phyloP scores from a whole-genome alignment of 2,113 vertebrate genomes.

The Trematocara stigmaticum region DNA sequence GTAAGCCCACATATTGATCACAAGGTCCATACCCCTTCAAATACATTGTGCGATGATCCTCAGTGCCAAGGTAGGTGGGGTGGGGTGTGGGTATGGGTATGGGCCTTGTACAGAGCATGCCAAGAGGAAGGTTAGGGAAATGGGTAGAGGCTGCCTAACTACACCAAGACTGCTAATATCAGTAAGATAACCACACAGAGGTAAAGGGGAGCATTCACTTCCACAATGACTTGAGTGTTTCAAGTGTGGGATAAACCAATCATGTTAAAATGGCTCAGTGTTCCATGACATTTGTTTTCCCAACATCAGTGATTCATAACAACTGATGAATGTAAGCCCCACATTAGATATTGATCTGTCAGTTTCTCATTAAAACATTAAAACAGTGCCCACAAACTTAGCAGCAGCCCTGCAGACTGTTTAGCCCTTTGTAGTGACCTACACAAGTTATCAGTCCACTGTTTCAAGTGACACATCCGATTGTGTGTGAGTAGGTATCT shows the following conservation, averaged over 20 bases:
- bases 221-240: slow-evolving; percentile 42
- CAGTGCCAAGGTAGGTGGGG: slow-evolving; percentile 32
- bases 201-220: slow-evolving; percentile 48
- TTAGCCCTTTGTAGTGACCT: slow-evolving; percentile 65
- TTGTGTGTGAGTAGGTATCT: slow-evolving; percentile 28
- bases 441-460: slow-evolving; percentile 21
- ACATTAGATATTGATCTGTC: slow-evolving; percentile 14
- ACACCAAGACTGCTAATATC: slow-evolving; percentile 49
- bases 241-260: slow-evolving; percentile 32
- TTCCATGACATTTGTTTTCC: slow-evolving; percentile 24
- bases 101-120: slow-evolving; percentile 59
- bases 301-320: neutral
- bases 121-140: slow-evolving; percentile 18
- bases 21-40: slow-evolving; percentile 46
- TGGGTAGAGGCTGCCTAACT: slow-evolving; percentile 19
- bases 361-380: slow-evolving; percentile 4
- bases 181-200: slow-evolving; percentile 53
- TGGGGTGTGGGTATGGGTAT: neutral
- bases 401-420: slow-evolving; percentile 57
- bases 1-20: slow-evolving; percentile 37
- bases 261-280: slow-evolving; percentile 49
- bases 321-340: slow-evolving; percentile 1
- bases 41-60: slow-evolving; percentile 62
- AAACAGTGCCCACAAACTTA: slow-evolving; percentile 37
- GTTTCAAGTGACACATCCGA: slow-evolving; percentile 12